Base-by-base conservation (phyloP, 2,797 vertebrate species). In the Semotilus atromaculatus region DNA sequence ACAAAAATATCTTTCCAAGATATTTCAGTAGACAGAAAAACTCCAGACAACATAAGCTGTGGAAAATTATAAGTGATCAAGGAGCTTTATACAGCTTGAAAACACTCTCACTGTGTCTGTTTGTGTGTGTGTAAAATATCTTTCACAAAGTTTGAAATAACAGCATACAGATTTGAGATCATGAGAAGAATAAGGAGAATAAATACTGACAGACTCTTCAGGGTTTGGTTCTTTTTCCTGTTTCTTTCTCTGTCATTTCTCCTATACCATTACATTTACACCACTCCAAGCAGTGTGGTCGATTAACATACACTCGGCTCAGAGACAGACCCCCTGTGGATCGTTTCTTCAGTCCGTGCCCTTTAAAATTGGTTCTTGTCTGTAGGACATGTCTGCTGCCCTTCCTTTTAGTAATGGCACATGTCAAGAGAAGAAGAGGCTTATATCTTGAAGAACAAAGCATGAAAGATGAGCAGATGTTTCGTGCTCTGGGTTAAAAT, bases 321-420 rank as follows among this genome's bases (percentile, higher is more conserved):
- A 81, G 51, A 71, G 66, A 71, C 51, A 43, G 79, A 55, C 67
- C 16, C 9, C 79, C 34, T 58, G 80, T 71, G 67, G 18, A 2
- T 1, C 8, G 2, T 71, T 70, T 81, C 64, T 71, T 40, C 67
- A 71, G 5, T 19, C n/a, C 5, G 34, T 81, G 67, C 66, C 64
- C 80, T 81, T 81, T 58, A 71, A 58, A 55, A 81, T 58, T 40
- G 19, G 34, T 58, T 71, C 48, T 23, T 34, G 31, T 71, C 48
- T 71, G 40, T 8, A 29, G n/a, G 66, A 71, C 66, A 21, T 58
- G 80, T 7, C 53, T 58, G n/a, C 18, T 58, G 67, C 36, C n/a
- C 36, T 58, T 81, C 10, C 6, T 43, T 60, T 60, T 72, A 60
- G 43, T 71, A 81, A 81, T 34, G 19, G 34, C n/a, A 72, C 67